A percentile compares a stretch with the other conserved stretches of the same genome.
Conservation (phyloP, 1,140 invertebrate genomes). For the Trachelipus rathkii region DNA sequence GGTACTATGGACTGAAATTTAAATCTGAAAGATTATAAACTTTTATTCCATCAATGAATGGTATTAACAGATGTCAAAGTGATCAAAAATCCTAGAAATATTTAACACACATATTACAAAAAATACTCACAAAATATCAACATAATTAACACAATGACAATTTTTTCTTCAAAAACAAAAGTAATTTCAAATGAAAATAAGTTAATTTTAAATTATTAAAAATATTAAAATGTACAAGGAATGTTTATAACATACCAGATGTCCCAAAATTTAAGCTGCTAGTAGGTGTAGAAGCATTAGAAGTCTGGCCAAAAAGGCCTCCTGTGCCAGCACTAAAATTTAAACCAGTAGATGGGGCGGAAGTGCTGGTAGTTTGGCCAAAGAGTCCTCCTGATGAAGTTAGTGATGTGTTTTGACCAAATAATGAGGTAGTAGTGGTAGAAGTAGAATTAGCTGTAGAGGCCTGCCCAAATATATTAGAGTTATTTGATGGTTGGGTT, state of each 20-base stretch:
- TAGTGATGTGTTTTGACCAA: not conserved
- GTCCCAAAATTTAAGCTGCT: not conserved
- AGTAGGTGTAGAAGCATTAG: not conserved
- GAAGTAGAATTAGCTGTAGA: not conserved
- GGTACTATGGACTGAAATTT: no score
- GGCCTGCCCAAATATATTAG: not conserved
- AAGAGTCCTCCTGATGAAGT: not conserved
- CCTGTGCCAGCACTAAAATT: not conserved
- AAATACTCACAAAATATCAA: no score
- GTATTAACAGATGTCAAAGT: no score
- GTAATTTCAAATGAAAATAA: not conserved
- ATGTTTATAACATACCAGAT: not conserved
- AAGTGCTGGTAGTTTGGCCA: not conserved
- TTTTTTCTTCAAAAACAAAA: not conserved
- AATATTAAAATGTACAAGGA: not conserved
- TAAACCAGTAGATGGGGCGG: not conserved
- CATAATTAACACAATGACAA: no score
- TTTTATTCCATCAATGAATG: no score
- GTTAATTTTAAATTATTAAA: not conserved
- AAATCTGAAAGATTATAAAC: no score
- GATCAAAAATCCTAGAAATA: no score
- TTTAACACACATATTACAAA: no score
- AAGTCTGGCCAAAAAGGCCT: not conserved
- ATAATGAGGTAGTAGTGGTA: not conserved
- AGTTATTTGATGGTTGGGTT: not conserved